Evolutionary conservation across 2,113 vertebrate genomes (phyloP).

Genomic region (Megalops atlanticus): DNA sequence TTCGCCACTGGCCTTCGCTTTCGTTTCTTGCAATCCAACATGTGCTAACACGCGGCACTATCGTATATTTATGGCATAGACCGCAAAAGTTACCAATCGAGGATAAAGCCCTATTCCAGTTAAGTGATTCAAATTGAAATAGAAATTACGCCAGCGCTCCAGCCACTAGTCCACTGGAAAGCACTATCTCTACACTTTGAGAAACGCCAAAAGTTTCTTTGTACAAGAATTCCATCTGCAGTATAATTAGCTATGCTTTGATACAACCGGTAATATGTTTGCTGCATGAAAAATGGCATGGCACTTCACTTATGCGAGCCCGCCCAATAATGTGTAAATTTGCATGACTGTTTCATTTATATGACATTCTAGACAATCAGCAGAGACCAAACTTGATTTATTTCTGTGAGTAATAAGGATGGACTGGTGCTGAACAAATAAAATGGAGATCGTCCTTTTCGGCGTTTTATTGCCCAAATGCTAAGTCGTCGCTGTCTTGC

Average conservation of each 20-base stretch:
- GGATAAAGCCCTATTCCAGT: background rate
- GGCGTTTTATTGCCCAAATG: no score
- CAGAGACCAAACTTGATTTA: no score
- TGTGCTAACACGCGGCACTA: background rate
- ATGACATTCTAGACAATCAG: background rate
- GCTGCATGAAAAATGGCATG: background rate
- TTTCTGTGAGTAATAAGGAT: no score
- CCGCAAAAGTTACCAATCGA: background rate
- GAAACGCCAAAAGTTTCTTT: no score
- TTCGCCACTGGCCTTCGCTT: background rate
- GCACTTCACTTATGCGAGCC: background rate
- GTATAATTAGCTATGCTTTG: background rate
- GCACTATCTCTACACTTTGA: background rate
- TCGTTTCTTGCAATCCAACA: background rate
- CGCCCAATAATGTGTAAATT: background rate
- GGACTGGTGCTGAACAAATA: no score
- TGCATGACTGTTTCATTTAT: background rate
- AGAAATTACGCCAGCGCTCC: no score
- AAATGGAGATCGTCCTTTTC: no score
- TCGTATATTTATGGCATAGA: no score
- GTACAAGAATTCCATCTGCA: no score
- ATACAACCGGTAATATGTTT: background rate
- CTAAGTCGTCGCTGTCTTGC: no score
- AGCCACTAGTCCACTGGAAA: background rate
- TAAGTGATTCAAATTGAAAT: background rate